Conservation (phyloP, 2,113 vertebrate genomes). For the Echinops telfairi region DNA sequence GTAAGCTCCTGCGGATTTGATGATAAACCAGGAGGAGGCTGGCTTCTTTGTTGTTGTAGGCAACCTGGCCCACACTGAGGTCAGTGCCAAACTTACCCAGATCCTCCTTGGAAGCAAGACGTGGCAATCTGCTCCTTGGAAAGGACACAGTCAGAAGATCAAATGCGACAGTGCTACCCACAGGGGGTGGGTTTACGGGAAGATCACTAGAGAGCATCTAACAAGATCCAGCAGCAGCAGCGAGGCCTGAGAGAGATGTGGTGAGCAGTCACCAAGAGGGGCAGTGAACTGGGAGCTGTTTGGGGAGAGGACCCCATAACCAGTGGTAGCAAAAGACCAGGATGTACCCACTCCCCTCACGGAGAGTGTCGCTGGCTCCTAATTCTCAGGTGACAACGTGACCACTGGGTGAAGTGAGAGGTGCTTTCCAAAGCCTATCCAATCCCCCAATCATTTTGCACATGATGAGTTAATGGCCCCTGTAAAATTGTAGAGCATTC, state of each 20-base stretch:
- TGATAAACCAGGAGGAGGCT: no score
- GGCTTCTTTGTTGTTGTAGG: no score
- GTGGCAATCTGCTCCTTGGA: no score
- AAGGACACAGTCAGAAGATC: no score
- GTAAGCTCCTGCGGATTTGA: no score
- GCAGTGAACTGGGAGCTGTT: background rate
- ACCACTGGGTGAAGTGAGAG: background rate
- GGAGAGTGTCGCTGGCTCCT: background rate
- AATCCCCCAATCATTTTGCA: conserved; percentile 21
- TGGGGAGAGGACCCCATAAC: background rate
- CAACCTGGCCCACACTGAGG: no score
- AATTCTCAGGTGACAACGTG: conserved; percentile 40
- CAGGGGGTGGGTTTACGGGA: no score
- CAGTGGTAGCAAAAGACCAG: background rate
- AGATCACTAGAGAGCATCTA: no score
- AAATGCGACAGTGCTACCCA: no score
- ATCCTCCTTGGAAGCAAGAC: no score
- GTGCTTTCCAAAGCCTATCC: conserved; percentile 11
- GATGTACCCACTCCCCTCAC: background rate
- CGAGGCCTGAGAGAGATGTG: background rate
- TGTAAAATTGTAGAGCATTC: conserved; percentile 28
- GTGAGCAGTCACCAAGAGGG: background rate
- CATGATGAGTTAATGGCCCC: conserved; percentile 34
- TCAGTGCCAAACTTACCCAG: no score
- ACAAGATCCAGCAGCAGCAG: no score